Evolutionary conservation across 2,113 vertebrate species (phyloP).

Genomic region (Capreolus pygargus): DNA sequence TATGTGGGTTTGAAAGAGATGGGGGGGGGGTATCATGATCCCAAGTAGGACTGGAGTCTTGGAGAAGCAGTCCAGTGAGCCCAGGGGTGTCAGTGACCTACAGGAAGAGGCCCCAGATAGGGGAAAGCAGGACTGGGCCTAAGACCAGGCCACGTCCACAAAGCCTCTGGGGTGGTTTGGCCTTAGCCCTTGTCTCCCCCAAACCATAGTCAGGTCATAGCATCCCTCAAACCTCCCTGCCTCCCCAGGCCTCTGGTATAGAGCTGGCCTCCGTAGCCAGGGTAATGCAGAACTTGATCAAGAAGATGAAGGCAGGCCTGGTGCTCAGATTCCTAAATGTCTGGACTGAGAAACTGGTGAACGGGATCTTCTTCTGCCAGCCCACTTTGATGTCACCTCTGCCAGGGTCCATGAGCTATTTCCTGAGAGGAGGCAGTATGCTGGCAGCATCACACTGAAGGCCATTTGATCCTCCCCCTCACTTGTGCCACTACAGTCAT

Average conservation of each 20-base stretch:
- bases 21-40: neutral
- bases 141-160: neutral
- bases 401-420: neutral
- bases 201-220: neutral
- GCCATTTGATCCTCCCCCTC: neutral
- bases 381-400: neutral
- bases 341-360: neutral
- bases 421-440: neutral
- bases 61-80: neutral
- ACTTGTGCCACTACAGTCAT: rapidly evolving
- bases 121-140: neutral
- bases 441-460: neutral
- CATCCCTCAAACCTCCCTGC: neutral
- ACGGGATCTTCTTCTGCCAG: neutral
- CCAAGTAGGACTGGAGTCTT: neutral
- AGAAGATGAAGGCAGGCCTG: neutral
- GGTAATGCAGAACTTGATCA: neutral
- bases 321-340: neutral
- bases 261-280: neutral
- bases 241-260: neutral
- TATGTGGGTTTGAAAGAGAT: neutral
- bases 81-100: neutral
- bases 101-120: neutral
- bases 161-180: neutral
- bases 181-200: neutral